Conservation (phyloP, 2,888 invertebrate genomes). For the Allophyes oxyacanthae region DNA sequence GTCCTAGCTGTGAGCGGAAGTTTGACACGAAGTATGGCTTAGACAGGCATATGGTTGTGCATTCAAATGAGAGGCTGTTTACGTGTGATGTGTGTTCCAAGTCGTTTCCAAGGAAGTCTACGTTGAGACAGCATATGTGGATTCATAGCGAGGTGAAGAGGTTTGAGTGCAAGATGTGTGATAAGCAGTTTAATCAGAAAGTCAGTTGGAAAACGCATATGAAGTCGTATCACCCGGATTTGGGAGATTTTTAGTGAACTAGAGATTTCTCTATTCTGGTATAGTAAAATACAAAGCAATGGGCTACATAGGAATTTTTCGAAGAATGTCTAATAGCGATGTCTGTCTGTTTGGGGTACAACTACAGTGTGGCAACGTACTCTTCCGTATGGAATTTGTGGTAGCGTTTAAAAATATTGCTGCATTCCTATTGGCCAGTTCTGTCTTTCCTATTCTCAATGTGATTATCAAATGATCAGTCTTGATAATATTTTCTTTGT, state of each 20-base stretch:
- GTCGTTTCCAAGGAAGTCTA: constrained; percentile 75
- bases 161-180: constrained; percentile 72
- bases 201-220: constrained; percentile 76
- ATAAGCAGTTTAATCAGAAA: constrained; percentile 73
- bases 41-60: constrained; percentile 82
- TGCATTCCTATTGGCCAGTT: no score
- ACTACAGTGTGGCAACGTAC: no score
- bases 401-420: no score
- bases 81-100: constrained; percentile 83
- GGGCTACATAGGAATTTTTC: no score
- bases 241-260: constrained; percentile 46
- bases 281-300: no score
- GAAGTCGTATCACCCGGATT: constrained; percentile 76
- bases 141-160: constrained; percentile 76
- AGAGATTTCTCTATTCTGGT: no score
- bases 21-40: constrained; percentile 80
- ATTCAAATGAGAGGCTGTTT: constrained; percentile 82
- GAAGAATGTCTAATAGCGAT: no score
- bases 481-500: no score
- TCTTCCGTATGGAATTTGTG: no score
- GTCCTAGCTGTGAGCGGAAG: constrained; percentile 73
- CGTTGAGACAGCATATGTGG: constrained; percentile 77
- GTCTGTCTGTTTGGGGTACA: no score
- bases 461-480: no score
- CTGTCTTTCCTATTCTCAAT: no score